Base-by-base conservation (phyloP, 2,797 vertebrate genomes). In the Lindbergichthys nudifrons region DNA sequence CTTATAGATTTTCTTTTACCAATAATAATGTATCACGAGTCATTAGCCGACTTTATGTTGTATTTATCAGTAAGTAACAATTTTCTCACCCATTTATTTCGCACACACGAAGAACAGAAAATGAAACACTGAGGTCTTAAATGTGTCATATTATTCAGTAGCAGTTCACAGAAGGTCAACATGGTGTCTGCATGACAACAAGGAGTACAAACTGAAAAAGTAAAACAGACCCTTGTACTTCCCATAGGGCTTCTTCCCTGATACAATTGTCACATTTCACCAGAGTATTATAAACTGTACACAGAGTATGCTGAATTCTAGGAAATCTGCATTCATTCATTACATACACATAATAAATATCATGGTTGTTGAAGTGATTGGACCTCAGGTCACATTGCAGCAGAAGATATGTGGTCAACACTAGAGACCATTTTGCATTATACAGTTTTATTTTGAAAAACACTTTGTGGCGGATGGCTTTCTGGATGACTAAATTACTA, bases 141-240 rank as follows among this genome's bases (percentile, higher is more conserved):
- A 60, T 43, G 36, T 53, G 12, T 52, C 41, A 32, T 19, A 23
- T 47, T 48, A 13, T 32, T 32, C 18, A 12, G 60, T 10, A 19
- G 59, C 51, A 58, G 45, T 76, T 5, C 5, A 23, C 9, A 15
- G 52, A 70, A 65, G 13, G 26, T 45, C 60, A 60, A 64, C 60
- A 7, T 9, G 39, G 74, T 59, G 66, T 70, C 67, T 39, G 45
- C 39, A 3, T 15, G n/a, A 30, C 39, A 53, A 58, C 61, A 58
- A 30, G 10, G 52, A 10, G 4, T 2, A 36, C 9, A 10, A 54
- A 0, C 10, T 26, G 15, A 23, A 47, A 47, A 47, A n/a, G 46
- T 47, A 48, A 48, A 48, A n/a, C 18, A 19, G n/a, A n/a, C 7
- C 5, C 32, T 36, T 36, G 10, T 11, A 48, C 32, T 7, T 14